Base-by-base conservation (phyloP, 2,888 invertebrate species). In the Linnaemya tessellans region DNA sequence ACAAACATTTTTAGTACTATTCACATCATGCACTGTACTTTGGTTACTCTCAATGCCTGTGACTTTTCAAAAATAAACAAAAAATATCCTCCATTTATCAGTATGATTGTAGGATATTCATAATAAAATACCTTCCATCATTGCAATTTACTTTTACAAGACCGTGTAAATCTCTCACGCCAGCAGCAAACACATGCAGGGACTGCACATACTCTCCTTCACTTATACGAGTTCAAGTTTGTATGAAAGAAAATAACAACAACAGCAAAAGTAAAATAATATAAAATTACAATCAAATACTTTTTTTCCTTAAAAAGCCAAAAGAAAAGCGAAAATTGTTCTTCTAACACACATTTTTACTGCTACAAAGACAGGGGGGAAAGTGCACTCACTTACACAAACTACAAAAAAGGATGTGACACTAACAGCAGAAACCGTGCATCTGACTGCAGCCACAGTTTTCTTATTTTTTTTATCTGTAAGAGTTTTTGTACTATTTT, bases 251-350 rank as follows among this genome's bases (percentile, higher is more conserved):
- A 73, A 56, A 35, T 41, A 1, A 20, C 1, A 25, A n/a, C 25
- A 64, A n/a, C n/a, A n/a, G n/a, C n/a, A n/a, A n/a, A n/a, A 25
- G 15, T 30, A 0, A 0, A 60, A 60, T 60, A 65, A 43, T 30
- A 41, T 18, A 65, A 51, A 79, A 35, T 9, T n/a, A 71, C 43
- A 75, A 46, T 62, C 54, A 46, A 70, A 68, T 62, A 25, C 43
- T 67, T 75, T 68, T 75, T 68, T 75, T 73, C 35, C 41, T 68
- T 70, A 35, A 56, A 54, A 73, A 10, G 3, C 38, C 46, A 81
- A 70, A 81, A 77, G 68, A 81, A 81, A 81, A 81, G 81, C 70
- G 81, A 81, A 81, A 81, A 81, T 81, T 75, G 75, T 70, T 35
- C 81, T 77, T 81, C 70, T 81, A 81, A 81, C 81, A 70, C 70